These are phyloP conservation scores for Sinella curviseta DNA, from an alignment of 1,140 invertebrate species.

Conservation along the genomic window DNA sequence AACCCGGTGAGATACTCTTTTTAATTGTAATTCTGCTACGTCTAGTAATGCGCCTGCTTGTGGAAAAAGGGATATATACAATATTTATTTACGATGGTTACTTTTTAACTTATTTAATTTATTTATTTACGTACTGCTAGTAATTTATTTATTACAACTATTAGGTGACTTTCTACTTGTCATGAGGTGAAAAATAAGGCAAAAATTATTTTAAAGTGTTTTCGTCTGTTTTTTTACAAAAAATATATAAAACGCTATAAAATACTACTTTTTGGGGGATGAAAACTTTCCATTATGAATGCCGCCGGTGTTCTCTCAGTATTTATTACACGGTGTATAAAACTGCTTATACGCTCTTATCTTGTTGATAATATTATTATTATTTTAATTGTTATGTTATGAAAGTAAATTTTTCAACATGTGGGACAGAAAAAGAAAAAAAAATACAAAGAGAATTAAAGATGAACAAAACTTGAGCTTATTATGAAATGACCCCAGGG, in stretches of 20 bases:
- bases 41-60: not conserved
- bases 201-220: too few species aligned
- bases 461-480: constrained; percentile 18
- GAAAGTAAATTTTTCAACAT: not conserved
- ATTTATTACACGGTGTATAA: not conserved
- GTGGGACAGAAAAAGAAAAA: not conserved
- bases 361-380: too few species aligned
- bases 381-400: not conserved
- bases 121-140: too few species aligned
- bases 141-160: too few species aligned
- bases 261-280: not conserved
- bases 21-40: not conserved
- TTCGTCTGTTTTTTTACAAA: not conserved
- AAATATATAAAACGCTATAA: too few species aligned
- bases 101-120: not conserved
- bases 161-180: too few species aligned
- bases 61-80: too few species aligned
- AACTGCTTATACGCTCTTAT: too few species aligned
- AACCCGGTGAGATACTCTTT: too few species aligned
- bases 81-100: too few species aligned
- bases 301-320: constrained; percentile 22
- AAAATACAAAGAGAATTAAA: constrained; percentile 17
- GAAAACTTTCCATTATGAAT: not conserved
- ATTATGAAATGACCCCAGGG: not conserved
- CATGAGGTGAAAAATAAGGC: too few species aligned